A percentile compares a stretch with the other conserved stretches of the same genome.
These are phyloP conservation scores for Sussaba pulchella DNA, from an alignment of 2,888 invertebrate genomes.

Conservation along the genomic window DNA sequence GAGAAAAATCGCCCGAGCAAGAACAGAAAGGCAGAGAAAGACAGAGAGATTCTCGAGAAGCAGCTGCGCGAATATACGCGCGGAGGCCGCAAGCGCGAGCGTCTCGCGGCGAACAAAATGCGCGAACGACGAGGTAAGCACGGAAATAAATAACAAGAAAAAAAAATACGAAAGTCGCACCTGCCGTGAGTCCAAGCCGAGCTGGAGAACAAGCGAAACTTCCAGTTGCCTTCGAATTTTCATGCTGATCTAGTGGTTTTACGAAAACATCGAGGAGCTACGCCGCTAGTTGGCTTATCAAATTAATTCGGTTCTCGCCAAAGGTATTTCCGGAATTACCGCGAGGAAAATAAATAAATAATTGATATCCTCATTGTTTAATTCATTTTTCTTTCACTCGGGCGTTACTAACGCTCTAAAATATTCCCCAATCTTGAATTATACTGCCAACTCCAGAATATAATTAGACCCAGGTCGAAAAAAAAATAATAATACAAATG, in stretches of 20 bases:
- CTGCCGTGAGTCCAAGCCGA: slow-evolving; percentile 41
- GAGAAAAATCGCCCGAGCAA: slow-evolving; percentile 30
- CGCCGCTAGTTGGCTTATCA: neutral
- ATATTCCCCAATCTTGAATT: too few relatives aligned
- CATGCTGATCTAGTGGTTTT: neutral
- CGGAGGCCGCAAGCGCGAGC: slow-evolving; percentile 24
- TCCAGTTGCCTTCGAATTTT: slow-evolving; percentile 44
- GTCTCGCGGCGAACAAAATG: slow-evolving; percentile 31
- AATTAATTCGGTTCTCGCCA: too few relatives aligned
- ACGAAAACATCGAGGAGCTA: neutral
- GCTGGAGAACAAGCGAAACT: slow-evolving; percentile 41
- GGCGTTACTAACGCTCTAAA: too few relatives aligned
- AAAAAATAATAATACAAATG: too few relatives aligned
- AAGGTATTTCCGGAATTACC: too few relatives aligned
- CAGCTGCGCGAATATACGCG: slow-evolving; percentile 55
- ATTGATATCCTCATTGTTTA: too few relatives aligned
- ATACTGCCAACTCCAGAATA: too few relatives aligned
- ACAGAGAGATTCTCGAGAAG: slow-evolving; percentile 39
- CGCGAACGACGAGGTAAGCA: slow-evolving; percentile 38
- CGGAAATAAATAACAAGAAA: slow-evolving; percentile 41
- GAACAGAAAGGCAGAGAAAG: neutral
- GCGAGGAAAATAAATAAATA: too few relatives aligned
- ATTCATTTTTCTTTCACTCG: too few relatives aligned
- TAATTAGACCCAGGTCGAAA: too few relatives aligned
- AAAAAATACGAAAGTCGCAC: slow-evolving; percentile 52